Conservation (phyloP, 2,797 vertebrate species). For the Heterohyrax brucei region DNA sequence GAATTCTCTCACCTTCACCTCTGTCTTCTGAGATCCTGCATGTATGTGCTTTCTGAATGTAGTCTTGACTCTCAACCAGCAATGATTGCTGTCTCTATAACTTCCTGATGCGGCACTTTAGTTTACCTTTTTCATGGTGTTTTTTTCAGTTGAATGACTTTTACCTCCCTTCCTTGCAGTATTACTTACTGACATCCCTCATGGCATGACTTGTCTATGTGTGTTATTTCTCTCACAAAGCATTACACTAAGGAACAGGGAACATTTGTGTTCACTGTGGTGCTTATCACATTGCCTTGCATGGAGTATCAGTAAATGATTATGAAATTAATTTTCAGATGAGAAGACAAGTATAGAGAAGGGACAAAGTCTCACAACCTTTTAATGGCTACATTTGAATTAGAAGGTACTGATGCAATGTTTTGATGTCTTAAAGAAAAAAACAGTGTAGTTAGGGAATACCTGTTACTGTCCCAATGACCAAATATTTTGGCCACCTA, state of each 20-base stretch:
- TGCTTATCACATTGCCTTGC: not conserved
- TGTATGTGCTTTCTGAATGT: not conserved
- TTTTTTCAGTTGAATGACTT: not conserved
- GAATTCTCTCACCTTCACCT: not conserved
- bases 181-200: not conserved
- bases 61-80: not conserved
- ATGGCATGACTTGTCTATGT: not conserved
- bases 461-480: not conserved
- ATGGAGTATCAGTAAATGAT: not conserved
- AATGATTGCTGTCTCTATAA: not conserved
- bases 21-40: not conserved
- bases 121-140: not conserved
- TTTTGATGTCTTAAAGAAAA: conserved; percentile 13
- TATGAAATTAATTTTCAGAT: conserved; percentile 49
- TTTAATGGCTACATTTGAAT: conserved; percentile 29
- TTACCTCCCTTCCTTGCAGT: not conserved
- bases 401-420: not conserved
- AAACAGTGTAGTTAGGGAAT: not conserved
- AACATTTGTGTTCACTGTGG: not conserved
- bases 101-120: conserved; percentile 4
- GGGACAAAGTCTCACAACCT: not conserved
- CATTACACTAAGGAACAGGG: conserved; percentile 3
- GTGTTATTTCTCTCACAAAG: not conserved
- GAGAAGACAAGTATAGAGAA: conserved; percentile 40
- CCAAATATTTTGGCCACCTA: not conserved